Evolutionary conservation across 2,113 vertebrate species (phyloP), one percentile per base, ranked within the genome.

Genomic region (Platycercus adscitus): DNA sequence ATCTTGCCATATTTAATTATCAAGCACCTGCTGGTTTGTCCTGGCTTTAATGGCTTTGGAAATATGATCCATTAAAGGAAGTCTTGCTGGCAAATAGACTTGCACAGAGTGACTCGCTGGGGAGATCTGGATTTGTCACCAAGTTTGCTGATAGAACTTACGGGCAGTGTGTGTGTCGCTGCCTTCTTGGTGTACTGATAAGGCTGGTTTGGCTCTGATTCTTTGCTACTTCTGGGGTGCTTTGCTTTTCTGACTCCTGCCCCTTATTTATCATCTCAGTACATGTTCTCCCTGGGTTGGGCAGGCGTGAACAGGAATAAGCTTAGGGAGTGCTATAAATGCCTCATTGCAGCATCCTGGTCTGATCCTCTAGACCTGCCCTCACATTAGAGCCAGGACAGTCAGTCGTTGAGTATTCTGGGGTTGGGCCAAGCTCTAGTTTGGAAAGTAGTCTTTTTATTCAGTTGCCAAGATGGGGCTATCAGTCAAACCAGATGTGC

Each of bases 401-500:
- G 33, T 95, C 76, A 72, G 58, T 96, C 80, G 88, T 11, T 52
- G 71, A 65, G 13, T n/a, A 8, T 63, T 31, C 80, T 96, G 93
- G 76, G 83, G n/a, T 21, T 66, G 43, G 91, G 95, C 90, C 93
- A 93, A 61, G 11, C 75, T 72, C 64, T 7, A 1, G 11, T 90
- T 94, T 93, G 44, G 25, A 71, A 90, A 92, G 86, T 44, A 68
- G 46, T 73, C 82, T 81, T 94, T 93, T 94, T 73, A 75, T 90
- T 88, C 43, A 14, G 0, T 47, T 96, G 95, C 95, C 95, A 96
- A 68, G 56, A 33, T 18, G 66, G 64, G 61, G 33, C 90, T 96
- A 81, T 96, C 94, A 78, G 71, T 88, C 86, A 73, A 78, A 90
- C 29, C 96, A 97, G 86, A 90, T 89, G 88, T 78, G 82, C 15